phyloP scores from a whole-genome alignment of 23 tunicate genomes.

The Pegea sp. region DNA sequence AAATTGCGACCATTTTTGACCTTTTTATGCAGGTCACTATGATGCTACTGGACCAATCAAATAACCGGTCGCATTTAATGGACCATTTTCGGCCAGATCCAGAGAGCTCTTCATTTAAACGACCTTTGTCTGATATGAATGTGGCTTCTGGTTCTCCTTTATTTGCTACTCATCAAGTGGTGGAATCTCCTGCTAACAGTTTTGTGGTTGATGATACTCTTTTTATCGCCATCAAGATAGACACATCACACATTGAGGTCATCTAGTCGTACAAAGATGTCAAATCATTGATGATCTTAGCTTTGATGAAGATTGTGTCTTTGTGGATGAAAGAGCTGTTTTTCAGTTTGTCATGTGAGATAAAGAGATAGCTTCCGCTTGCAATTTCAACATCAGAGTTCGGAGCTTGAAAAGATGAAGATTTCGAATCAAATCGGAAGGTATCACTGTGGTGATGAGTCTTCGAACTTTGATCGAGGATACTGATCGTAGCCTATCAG shows the following conservation, averaged over 20 bases:
- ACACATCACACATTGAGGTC: conserved; percentile 53
- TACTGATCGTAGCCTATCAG: conserved; percentile 74
- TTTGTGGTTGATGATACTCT: conserved; percentile 71
- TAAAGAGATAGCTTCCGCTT: conserved; percentile 69
- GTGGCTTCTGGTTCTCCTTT: conserved; percentile 90
- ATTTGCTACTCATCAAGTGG: conserved; percentile 67
- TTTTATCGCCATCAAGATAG: conserved; percentile 39
- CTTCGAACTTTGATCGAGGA: conserved; percentile 53
- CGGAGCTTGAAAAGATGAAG: conserved; percentile 70
- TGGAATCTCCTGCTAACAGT: conserved; percentile 16
- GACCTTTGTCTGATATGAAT: conserved; percentile 85
- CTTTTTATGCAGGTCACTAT: conserved; percentile 37
- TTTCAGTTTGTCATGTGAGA: conserved; percentile 42
- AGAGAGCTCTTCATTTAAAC: conserved; percentile 59
- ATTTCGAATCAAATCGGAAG: conserved; percentile 69
- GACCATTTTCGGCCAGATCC: conserved; percentile 96
- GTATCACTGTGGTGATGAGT: conserved; percentile 61
- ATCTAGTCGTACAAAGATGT: too few relatives aligned
- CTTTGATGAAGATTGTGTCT: conserved; percentile 36
- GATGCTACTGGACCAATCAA: conserved; percentile 73
- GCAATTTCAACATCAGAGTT: conserved; percentile 86
- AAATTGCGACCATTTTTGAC: not conserved
- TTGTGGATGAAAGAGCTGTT: conserved; percentile 58
- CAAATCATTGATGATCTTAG: too few relatives aligned
- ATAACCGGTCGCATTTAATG: conserved; percentile 48